Base-by-base conservation (phyloP, 2,888 invertebrate genomes). In the Sclerodermus sp. region DNA sequence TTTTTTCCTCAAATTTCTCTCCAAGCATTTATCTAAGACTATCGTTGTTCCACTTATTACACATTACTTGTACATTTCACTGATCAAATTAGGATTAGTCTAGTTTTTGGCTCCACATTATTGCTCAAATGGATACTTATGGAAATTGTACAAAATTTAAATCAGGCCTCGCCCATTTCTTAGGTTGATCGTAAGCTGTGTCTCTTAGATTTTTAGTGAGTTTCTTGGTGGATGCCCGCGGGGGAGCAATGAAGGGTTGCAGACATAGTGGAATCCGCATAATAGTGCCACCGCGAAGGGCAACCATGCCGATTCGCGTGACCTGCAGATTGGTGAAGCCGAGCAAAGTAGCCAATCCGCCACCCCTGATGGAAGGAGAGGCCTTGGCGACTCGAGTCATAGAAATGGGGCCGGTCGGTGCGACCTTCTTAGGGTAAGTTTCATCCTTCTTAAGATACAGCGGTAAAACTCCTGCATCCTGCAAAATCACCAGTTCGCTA, bases 231-330 rank as follows among this genome's bases (percentile, higher is more conserved):
- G 99, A 99, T 77, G 99, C 99, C 0, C 87, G 98, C 13, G 99
- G 99, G 15, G 99, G 98, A 6, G 96, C 98, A 15, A 98, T 99
- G 98, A 87, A 96, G 63, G 98, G 98, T 14, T 98, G 97, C 78
- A 88, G 99, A 5, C 96, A 99, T 74, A 96, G 96, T 23, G 98
- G 99, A 1, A 94, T 99, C 8, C 85, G 97, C 36, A 89, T 99
- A 59, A 94, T 99, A 67, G 93, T 99, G 37, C 99, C 99, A 14
- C 96, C 98, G 0, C 88, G 93, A 58, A 92, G 96, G 63, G 98
- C 97, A 55, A 86, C 93, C 0, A 93, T 93, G 77, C 99, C 99
- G 10, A 96, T 96, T 54, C 84, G 99, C 30, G 92, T 99, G 53
- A 99, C 98, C 0, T 99, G 98, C 79, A 87, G 96, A 69, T 92